Percentiles rank a stretch among this genome's conserved stretches.
Conservation (phyloP, 2,113 vertebrate species). For the Pachypanchax playfairii region DNA sequence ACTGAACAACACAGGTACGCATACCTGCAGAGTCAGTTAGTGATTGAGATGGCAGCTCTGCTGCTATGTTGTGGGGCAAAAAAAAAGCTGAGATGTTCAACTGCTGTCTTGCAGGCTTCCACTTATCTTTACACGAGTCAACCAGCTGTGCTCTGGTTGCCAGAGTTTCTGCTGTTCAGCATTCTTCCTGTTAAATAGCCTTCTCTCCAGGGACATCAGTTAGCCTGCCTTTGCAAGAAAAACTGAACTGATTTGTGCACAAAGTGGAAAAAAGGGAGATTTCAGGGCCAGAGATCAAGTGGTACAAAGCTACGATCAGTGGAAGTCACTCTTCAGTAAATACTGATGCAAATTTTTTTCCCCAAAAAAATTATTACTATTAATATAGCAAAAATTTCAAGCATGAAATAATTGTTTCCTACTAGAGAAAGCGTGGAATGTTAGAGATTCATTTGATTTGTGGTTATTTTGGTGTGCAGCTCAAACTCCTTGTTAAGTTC, state of each 20-base stretch:
- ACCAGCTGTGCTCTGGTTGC: conserved; percentile 39
- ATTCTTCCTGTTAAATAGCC: conserved; percentile 57
- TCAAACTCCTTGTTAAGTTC: conserved; percentile 9
- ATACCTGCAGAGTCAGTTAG: conserved; percentile 45
- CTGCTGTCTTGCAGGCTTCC: conserved; percentile 41
- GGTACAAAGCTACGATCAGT: conserved; percentile 3
- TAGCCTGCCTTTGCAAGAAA: conserved; percentile 48
- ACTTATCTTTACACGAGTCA: conserved; percentile 52
- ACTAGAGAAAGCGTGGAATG: conserved; percentile 6
- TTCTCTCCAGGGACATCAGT: conserved; percentile 45
- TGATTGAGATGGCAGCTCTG: conserved; percentile 64
- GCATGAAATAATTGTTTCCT: too few relatives aligned
- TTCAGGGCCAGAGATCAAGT: conserved; percentile 8
- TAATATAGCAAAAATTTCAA: too few relatives aligned
- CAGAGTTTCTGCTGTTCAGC: conserved; percentile 57
- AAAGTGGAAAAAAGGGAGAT: conserved; percentile 12
- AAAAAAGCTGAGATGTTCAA: conserved; percentile 55
- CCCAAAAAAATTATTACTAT: too few relatives aligned
- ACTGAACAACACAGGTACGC: conserved; percentile 1
- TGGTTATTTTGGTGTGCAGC: conserved; percentile 13
- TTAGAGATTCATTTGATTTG: conserved; percentile 15
- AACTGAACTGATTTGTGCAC: conserved; percentile 31
- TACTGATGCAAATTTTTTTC: neutral
- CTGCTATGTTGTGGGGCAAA: conserved; percentile 48
- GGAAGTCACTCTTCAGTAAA: conserved; percentile 18